Percentiles rank a stretch among this genome's conserved stretches.
Conservation (phyloP, 2,797 vertebrate genomes). For the Scolopax rusticola region DNA sequence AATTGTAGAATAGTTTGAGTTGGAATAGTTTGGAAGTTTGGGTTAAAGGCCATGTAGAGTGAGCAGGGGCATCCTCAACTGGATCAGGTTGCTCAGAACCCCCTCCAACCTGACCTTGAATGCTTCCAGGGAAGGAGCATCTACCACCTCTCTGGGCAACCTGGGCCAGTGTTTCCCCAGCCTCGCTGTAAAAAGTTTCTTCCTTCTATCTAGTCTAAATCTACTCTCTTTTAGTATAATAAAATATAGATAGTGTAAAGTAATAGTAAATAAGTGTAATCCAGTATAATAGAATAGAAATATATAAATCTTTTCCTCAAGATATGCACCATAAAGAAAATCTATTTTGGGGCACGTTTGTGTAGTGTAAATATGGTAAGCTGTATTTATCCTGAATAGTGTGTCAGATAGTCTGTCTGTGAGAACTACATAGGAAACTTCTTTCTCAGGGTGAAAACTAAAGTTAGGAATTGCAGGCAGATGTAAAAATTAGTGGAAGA, state of each 20-base stretch:
- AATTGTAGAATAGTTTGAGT: neutral
- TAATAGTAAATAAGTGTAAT: neutral
- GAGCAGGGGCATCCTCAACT: neutral
- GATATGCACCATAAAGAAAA: neutral
- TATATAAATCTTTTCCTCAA: neutral
- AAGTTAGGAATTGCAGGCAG: neutral
- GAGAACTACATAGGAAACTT: neutral
- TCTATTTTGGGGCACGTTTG: neutral
- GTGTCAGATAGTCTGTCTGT: neutral
- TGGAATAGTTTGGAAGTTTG: too few species aligned
- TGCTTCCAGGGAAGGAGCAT: neutral
- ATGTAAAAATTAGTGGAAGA: neutral
- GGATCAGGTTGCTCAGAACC: neutral
- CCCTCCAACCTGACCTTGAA: neutral
- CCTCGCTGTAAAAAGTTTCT: neutral
- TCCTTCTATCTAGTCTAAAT: neutral
- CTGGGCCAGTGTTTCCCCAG: neutral
- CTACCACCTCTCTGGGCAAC: neutral
- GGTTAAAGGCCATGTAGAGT: neutral
- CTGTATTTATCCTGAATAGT: neutral
- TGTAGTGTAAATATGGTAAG: neutral
- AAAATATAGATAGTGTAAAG: neutral
- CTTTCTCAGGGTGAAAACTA: neutral
- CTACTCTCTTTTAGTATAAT: neutral
- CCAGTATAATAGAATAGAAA: neutral